phyloP scores from a whole-genome alignment of 2,113 vertebrate species.

The Quiscalus mexicanus region DNA sequence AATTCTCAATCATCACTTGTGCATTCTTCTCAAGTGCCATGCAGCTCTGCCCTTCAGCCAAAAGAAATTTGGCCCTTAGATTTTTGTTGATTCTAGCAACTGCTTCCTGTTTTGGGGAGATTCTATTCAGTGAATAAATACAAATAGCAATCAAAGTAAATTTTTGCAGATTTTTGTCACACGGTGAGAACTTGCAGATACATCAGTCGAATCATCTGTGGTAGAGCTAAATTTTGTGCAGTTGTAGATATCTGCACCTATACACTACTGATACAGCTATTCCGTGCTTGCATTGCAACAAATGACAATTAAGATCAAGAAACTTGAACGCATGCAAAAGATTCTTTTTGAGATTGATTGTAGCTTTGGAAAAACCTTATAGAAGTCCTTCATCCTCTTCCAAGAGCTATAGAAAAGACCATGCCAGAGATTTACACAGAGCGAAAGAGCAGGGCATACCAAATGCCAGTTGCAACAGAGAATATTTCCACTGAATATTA shows the following conservation, averaged over 20 bases:
- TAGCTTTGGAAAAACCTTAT: background rate
- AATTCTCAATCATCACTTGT: background rate
- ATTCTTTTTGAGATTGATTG: background rate
- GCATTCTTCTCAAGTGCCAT: background rate
- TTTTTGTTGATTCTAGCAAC: constrained; percentile 1
- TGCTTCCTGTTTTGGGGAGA: background rate
- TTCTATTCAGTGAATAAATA: background rate
- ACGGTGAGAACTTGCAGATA: background rate
- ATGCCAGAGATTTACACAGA: background rate
- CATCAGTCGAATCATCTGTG: background rate
- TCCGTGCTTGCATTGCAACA: background rate
- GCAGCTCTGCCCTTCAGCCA: background rate
- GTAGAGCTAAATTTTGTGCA: background rate
- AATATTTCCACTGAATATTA: background rate
- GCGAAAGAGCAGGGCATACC: background rate
- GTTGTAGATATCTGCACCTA: background rate
- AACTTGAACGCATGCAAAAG: background rate
- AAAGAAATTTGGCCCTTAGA: constrained; percentile 13
- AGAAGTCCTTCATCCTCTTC: background rate
- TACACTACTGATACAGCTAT: background rate
- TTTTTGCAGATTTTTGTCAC: background rate
- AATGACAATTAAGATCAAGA: background rate
- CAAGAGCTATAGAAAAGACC: background rate
- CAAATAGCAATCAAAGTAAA: background rate
- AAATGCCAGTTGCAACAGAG: background rate